A percentile compares a stretch with the other conserved stretches of the same genome.
Evolutionary conservation across 2,888 invertebrate genomes (phyloP).

Genomic region (Embidobia sp.): DNA sequence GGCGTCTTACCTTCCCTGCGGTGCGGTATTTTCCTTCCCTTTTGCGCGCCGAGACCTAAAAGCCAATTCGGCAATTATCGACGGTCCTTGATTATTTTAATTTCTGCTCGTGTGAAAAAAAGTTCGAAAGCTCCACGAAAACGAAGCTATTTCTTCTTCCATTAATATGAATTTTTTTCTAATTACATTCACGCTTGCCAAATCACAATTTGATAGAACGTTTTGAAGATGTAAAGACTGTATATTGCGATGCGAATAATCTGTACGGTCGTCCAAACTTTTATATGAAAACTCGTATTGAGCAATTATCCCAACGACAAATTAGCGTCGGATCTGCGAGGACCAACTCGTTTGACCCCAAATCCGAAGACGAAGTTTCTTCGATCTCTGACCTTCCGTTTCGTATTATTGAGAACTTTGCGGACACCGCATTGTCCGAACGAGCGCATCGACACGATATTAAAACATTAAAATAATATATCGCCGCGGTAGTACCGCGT

Average conservation of each 20-base stretch:
- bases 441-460: constrained; percentile 80
- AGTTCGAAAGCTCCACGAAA: not conserved
- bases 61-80: constrained; percentile 27
- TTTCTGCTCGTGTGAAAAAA: too few relatives aligned
- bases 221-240: too few relatives aligned
- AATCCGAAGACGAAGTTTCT: constrained; percentile 24
- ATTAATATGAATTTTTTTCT: too few relatives aligned
- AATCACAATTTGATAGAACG: too few relatives aligned
- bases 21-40: constrained; percentile 40
- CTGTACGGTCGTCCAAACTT: too few relatives aligned
- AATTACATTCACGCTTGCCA: too few relatives aligned
- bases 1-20: constrained; percentile 38
- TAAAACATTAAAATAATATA: constrained; percentile 81
- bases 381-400: constrained; percentile 25
- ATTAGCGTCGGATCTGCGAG: too few relatives aligned
- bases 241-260: too few relatives aligned
- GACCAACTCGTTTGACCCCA: not conserved
- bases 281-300: too few relatives aligned
- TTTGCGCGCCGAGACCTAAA: not conserved
- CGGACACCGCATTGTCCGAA: constrained; percentile 78
- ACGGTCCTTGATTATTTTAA: too few relatives aligned
- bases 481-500: constrained; percentile 73
- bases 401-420: constrained; percentile 65
- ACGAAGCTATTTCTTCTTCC: too few relatives aligned
- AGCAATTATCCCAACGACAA: not conserved